Conservation (phyloP, 2,888 invertebrate species). For the Lasiommata megera region DNA sequence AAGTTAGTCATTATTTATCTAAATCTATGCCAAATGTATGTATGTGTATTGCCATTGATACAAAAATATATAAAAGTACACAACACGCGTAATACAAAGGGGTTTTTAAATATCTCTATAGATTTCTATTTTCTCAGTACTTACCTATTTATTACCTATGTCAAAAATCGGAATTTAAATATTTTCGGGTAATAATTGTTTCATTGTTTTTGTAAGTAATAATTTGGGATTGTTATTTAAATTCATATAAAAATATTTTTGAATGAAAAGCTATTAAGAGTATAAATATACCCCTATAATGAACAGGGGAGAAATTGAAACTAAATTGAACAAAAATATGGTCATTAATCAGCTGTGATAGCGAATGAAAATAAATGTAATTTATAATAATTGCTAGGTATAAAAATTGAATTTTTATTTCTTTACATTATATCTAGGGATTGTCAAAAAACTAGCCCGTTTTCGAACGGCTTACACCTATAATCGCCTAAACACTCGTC, state of each 20-base stretch:
- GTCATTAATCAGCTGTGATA: too few species aligned
- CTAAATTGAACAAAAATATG: too few species aligned
- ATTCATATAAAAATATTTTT: too few species aligned
- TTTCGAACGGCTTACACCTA: background rate
- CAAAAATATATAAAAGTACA: constrained; percentile 11
- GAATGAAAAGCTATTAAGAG: too few species aligned
- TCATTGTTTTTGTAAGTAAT: too few species aligned
- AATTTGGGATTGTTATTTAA: too few species aligned
- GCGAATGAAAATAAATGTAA: too few species aligned
- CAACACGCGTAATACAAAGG: constrained; percentile 7
- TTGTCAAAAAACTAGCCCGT: background rate
- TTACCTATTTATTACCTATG: background rate
- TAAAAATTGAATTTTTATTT: too few species aligned
- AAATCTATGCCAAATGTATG: background rate
- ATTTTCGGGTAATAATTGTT: too few species aligned
- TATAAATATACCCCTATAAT: too few species aligned
- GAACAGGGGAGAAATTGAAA: too few species aligned
- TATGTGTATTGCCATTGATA: constrained; percentile 2
- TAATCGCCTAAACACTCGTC: background rate
- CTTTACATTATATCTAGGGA: background rate
- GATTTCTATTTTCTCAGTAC: background rate
- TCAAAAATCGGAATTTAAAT: background rate
- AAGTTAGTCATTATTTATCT: background rate
- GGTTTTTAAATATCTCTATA: constrained; percentile 1
- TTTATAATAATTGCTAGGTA: too few species aligned